These are phyloP conservation scores for Nysson spinosus DNA, from an alignment of 2,888 invertebrate species.

Conservation along the genomic window DNA sequence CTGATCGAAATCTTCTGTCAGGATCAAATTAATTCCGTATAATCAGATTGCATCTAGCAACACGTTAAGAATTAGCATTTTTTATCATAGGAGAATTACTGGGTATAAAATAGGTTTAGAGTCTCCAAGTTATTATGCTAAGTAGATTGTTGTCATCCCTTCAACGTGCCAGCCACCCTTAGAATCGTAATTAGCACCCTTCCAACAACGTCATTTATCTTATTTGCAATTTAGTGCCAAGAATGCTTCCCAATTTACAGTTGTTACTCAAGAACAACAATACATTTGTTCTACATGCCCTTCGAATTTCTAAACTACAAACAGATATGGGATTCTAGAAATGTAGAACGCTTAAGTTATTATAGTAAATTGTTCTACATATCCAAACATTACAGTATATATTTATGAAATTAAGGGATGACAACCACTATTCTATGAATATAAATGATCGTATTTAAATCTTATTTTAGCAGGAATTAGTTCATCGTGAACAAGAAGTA, in stretches of 20 bases:
- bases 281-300: background rate
- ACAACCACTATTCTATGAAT: too few species aligned
- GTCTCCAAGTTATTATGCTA: slow-evolving; percentile 43
- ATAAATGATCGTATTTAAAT: too few species aligned
- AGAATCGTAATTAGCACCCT: slow-evolving; percentile 58
- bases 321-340: too few species aligned
- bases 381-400: too few species aligned
- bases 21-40: too few species aligned
- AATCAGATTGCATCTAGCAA: background rate
- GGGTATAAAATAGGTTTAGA: slow-evolving; percentile 47
- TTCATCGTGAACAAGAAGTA: too few species aligned
- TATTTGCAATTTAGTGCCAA: slow-evolving; percentile 49
- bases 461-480: too few species aligned
- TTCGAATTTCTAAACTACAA: background rate
- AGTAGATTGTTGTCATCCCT: slow-evolving; percentile 54
- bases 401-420: too few species aligned
- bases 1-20: too few species aligned
- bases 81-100: slow-evolving; percentile 20
- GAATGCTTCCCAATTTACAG: slow-evolving; percentile 31
- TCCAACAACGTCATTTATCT: slow-evolving; percentile 55
- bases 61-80: slow-evolving; percentile 39
- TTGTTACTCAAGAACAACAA: background rate
- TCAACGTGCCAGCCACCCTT: slow-evolving; percentile 40
- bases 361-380: too few species aligned
- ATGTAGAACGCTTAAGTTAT: too few species aligned